These are phyloP conservation scores for Sternotherus odoratus DNA, from an alignment of 2,797 vertebrate species.

Conservation along the genomic window DNA sequence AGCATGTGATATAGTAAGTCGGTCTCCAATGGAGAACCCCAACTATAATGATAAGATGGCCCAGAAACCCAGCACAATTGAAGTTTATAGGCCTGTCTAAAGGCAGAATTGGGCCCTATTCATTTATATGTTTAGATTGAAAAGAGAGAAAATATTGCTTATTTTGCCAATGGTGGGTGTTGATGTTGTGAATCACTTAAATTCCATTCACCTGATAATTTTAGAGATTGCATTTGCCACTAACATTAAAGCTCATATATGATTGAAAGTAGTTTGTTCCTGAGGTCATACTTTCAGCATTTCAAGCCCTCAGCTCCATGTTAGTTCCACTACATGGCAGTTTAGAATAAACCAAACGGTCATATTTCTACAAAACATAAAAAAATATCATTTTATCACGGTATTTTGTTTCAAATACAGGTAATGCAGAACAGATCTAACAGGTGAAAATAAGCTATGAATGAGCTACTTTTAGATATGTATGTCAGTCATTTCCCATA, in stretches of 20 bases:
- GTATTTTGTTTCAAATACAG: background rate
- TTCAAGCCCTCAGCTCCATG: background rate
- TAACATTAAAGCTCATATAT: background rate
- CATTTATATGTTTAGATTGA: background rate
- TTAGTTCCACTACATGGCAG: constrained; percentile 22
- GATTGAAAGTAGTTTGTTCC: constrained; percentile 5
- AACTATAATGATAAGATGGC: background rate
- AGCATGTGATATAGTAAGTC: background rate
- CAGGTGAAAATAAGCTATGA: constrained; percentile 33
- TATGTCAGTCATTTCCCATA: background rate
- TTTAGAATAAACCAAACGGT: constrained; percentile 32
- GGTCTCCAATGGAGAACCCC: background rate
- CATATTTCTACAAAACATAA: background rate
- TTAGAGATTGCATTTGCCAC: constrained; percentile 46
- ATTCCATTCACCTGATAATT: constrained; percentile 48
- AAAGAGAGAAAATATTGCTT: background rate
- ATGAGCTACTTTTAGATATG: constrained; percentile 34
- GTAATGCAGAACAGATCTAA: background rate
- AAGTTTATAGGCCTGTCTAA: background rate
- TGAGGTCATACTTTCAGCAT: background rate
- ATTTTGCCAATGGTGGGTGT: background rate
- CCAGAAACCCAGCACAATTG: background rate
- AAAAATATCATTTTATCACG: background rate
- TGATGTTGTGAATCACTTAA: constrained; percentile 54
- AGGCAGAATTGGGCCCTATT: background rate